Evolutionary conservation across 2,113 vertebrate species (phyloP).

Genomic region (Fulica atra): DNA sequence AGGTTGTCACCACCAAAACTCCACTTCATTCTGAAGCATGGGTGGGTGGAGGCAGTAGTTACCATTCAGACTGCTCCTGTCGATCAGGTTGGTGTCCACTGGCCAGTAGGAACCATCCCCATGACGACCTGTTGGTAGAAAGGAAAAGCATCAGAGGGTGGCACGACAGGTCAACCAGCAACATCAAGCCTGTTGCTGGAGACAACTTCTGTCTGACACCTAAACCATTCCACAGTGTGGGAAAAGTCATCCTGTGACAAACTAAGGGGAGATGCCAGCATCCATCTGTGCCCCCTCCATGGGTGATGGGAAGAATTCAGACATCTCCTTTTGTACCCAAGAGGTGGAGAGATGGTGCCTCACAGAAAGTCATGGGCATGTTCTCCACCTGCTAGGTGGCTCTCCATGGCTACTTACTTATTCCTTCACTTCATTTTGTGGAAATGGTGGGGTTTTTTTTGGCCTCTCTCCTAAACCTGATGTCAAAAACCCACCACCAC

Average conservation of each 20-base stretch:
- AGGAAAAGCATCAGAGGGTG: background rate
- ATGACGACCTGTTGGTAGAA: conserved; percentile 83
- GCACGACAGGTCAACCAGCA: background rate
- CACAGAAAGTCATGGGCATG: rapidly evolving
- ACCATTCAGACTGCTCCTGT: conserved; percentile 93
- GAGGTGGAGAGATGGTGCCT: rapidly evolving
- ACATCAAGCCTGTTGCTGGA: background rate
- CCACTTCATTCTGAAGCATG: background rate
- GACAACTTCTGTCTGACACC: background rate
- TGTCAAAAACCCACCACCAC: too few species aligned
- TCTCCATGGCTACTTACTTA: background rate
- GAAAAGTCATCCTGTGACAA: background rate
- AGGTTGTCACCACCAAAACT: background rate
- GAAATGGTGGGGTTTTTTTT: background rate
- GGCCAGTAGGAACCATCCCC: conserved; percentile 91
- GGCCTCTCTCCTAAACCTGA: background rate
- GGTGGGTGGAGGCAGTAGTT: conserved; percentile 18
- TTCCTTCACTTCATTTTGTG: background rate
- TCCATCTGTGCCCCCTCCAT: background rate
- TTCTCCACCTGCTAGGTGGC: background rate
- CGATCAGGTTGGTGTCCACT: conserved; percentile 88
- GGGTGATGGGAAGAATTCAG: background rate
- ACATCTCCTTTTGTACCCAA: background rate
- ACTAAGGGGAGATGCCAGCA: background rate
- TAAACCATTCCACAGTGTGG: background rate